Evolutionary conservation across 2,113 vertebrate species (phyloP).

Genomic region (Vulpes vulpes): DNA sequence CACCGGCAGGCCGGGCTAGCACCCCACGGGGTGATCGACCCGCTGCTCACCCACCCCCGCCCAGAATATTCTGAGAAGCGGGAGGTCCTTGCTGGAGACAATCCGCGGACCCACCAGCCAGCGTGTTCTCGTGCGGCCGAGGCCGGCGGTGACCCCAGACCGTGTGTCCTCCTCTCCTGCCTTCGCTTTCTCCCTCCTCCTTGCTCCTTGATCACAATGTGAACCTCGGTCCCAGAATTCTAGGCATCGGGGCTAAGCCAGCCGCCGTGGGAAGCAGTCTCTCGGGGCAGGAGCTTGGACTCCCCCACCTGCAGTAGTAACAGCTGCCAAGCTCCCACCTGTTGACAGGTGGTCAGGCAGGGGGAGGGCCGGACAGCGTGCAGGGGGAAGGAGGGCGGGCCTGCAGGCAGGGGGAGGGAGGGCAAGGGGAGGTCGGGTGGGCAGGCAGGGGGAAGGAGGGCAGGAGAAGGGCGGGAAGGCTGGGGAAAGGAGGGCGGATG

Average conservation of each 20-base stretch:
- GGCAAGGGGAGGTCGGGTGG: too few species aligned
- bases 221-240: neutral
- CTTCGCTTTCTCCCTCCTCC: neutral
- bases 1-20: neutral
- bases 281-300: neutral
- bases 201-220: neutral
- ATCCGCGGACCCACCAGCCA: neutral
- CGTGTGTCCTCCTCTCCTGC: neutral
- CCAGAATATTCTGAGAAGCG: neutral
- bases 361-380: neutral
- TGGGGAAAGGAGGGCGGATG: too few species aligned
- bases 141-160: too few species aligned
- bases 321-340: neutral
- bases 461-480: too few species aligned
- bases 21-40: neutral
- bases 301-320: neutral
- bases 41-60: neutral
- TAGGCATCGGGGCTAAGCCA: neutral
- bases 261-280: neutral
- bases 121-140: neutral
- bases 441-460: too few species aligned
- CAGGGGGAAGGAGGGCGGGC: too few species aligned
- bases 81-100: neutral
- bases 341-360: neutral
- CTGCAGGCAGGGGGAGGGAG: too few species aligned